Evolutionary conservation across 2,113 vertebrate genomes (phyloP).

Genomic region (Thymallus thymallus): DNA sequence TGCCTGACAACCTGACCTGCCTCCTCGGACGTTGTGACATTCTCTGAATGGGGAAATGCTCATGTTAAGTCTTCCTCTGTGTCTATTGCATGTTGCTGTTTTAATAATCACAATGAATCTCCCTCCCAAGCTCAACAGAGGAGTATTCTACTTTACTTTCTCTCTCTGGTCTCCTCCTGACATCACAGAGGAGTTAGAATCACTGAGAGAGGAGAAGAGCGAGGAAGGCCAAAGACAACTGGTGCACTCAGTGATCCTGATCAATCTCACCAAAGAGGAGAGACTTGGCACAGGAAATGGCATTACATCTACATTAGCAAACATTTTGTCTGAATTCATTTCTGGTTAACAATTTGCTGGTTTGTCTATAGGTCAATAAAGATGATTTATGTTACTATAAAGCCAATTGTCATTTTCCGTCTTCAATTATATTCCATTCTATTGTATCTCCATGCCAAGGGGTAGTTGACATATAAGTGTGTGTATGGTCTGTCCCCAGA

Average conservation of each 20-base stretch:
- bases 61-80: neutral
- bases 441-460: neutral
- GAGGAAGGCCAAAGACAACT: neutral
- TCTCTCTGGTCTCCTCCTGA: neutral
- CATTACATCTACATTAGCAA: no score
- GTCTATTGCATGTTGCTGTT: neutral
- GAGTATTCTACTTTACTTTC: neutral
- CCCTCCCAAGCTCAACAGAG: neutral
- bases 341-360: no score
- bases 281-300: no score
- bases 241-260: neutral
- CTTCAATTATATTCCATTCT: no score
- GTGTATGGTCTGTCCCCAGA: constrained; percentile 61
- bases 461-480: neutral
- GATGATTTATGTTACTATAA: no score
- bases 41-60: constrained; percentile 4
- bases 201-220: neutral
- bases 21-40: constrained; percentile 17
- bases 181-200: neutral
- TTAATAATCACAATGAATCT: neutral
- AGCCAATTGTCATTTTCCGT: no score
- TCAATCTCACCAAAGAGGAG: no score
- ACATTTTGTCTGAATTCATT: no score
- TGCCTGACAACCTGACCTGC: constrained; percentile 39
- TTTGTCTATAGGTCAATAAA: no score